Base-by-base conservation (phyloP, 2,888 invertebrate genomes). In the Microctonus brassicae region DNA sequence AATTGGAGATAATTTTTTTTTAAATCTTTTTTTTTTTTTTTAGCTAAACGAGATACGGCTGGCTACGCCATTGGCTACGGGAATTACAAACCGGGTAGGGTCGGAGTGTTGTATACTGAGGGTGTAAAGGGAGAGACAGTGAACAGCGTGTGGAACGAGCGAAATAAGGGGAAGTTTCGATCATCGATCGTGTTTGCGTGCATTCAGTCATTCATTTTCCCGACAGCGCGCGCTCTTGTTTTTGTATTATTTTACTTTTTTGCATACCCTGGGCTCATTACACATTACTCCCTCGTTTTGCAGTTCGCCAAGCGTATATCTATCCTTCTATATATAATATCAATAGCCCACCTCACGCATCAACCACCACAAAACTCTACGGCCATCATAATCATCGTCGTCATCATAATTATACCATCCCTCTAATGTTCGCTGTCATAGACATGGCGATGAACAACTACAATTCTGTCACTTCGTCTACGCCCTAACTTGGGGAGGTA, bases 101-200 rank as follows among this genome's bases (percentile, higher is more conserved):
- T 57, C 36, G 34, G 34, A n/a, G 42, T 17, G 47, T n/a, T 57
- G 17, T 47, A 5, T 26, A 65, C 5, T 9, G 53, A 53, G 53
- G 64, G 53, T 64, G 52, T 34, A 64, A 33, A 63, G 63, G n/a
- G n/a, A 39, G 66, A 70, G 53, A 69, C 17, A 61, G 58, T 33
- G 39, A 58, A 26, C 29, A 69, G 64, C 65, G 72, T 71, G 70
- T 65, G 69, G 70, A n/a, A n/a, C 70, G 75, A 73, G 75, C 70
- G 70, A 63, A 58, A 69, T 73, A 73, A 76, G 79, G 78, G 80
- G 81, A 82, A 82, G 82, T 82, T 83, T 82, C 81, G 84, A 85
- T 84, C 86, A 87, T 87, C 86, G 86, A 87, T 86, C 82, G 81
- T 24, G 22, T 82, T 79, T 80, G 79, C 79, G 77, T 79, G 80